A percentile compares a stretch with the other conserved stretches of the same genome.
These are phyloP conservation scores for Thamnophis sirtalis DNA, from an alignment of 2,113 vertebrate species.

Conservation along the genomic window DNA sequence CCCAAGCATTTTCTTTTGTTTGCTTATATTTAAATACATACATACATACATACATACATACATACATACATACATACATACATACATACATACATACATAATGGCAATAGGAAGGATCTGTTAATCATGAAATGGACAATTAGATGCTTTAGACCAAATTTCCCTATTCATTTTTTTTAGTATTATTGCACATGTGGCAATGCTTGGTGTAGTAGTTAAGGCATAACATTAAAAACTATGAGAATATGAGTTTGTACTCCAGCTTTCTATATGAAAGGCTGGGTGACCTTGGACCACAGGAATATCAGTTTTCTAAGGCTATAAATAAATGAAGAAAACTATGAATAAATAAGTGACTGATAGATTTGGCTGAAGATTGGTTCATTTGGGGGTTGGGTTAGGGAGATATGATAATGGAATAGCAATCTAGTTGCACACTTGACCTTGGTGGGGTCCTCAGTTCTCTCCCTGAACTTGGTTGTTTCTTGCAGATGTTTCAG, in stretches of 20 bases:
- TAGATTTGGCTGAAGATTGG: neutral
- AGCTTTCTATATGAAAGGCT: neutral
- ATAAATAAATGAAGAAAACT: neutral
- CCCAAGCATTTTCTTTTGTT: neutral
- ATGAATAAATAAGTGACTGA: neutral
- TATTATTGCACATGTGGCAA: neutral
- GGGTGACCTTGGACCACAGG: neutral
- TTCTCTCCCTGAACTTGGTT: neutral
- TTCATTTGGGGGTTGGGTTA: neutral
- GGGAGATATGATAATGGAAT: neutral
- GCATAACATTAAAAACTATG: neutral
- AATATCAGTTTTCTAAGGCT: neutral
- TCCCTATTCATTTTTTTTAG: neutral
- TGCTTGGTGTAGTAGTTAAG: neutral
- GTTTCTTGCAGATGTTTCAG: no score
- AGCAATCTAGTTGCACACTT: neutral
- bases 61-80: neutral
- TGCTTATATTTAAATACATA: neutral
- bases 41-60: neutral
- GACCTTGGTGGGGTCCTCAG: neutral
- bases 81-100: no score
- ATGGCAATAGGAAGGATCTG: neutral
- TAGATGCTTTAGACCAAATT: neutral
- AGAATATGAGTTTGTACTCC: neutral
- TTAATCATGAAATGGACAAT: neutral